Percentiles rank a stretch among this genome's conserved stretches.
phyloP scores from a whole-genome alignment of 1,140 invertebrate genomes.

The Bombus polaris region DNA sequence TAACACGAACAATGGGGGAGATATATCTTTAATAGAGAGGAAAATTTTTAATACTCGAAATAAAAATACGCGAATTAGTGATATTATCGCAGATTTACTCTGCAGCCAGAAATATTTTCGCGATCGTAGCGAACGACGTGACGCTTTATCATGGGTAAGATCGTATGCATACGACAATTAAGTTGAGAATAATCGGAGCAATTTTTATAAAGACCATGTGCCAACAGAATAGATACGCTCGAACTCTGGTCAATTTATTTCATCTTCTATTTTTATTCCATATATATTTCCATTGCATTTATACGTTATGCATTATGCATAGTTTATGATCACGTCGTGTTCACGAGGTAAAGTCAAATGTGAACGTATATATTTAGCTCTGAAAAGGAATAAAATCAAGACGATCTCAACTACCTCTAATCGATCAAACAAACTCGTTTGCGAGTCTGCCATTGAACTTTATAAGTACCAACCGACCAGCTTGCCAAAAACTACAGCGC shows the following conservation, averaged over 20 bases:
- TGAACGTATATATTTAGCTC: neutral
- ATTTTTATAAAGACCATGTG: neutral
- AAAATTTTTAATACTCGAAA: neutral
- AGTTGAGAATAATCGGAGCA: too few species aligned
- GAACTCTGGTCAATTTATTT: neutral
- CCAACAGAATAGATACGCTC: neutral
- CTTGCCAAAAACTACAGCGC: neutral
- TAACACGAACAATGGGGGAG: neutral
- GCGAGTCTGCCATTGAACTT: conserved; percentile 3
- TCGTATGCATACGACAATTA: too few species aligned
- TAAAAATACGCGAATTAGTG: neutral
- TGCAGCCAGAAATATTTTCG: neutral
- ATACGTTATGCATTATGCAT: neutral
- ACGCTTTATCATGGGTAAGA: neutral
- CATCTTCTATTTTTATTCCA: neutral
- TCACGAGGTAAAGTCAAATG: neutral
- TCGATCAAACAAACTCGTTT: neutral
- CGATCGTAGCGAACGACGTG: neutral
- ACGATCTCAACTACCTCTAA: neutral
- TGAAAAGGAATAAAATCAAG: neutral
- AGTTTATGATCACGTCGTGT: neutral
- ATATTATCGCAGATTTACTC: neutral
- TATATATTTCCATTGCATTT: neutral
- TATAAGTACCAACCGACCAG: neutral
- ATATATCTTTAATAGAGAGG: neutral